Conservation (phyloP, 1,140 invertebrate species). For the Acromyrmex echinatior region DNA sequence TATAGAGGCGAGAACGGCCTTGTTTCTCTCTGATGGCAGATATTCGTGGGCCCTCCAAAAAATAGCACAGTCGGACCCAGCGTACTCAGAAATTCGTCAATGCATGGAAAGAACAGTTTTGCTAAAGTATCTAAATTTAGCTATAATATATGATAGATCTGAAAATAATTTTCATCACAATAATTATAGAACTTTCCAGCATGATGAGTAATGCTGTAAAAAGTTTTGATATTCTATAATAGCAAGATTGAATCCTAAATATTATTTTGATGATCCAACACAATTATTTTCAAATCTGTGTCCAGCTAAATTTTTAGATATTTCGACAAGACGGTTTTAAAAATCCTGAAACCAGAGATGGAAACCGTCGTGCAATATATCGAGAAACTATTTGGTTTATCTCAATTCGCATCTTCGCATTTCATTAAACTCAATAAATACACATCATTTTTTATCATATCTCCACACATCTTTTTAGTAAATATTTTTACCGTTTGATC, state of each 20-base stretch:
- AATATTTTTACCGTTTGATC: background rate
- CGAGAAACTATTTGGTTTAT: background rate
- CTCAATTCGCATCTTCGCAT: background rate
- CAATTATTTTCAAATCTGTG: too few relatives aligned
- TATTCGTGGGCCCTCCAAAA: slow-evolving; percentile 26
- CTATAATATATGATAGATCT: too few relatives aligned
- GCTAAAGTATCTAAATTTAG: too few relatives aligned
- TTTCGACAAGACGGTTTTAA: background rate
- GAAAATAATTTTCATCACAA: too few relatives aligned
- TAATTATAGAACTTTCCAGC: too few relatives aligned
- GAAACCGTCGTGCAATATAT: background rate
- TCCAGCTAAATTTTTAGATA: background rate
- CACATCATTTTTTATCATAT: background rate
- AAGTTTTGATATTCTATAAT: too few relatives aligned
- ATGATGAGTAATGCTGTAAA: too few relatives aligned
- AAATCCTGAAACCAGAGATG: slow-evolving; percentile 5
- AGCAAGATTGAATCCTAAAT: too few relatives aligned
- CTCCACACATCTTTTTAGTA: background rate
- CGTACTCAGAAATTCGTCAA: background rate
- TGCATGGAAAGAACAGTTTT: too few relatives aligned
- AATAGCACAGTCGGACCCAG: background rate
- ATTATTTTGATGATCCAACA: too few relatives aligned
- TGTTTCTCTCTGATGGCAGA: slow-evolving; percentile 63
- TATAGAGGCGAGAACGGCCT: slow-evolving; percentile 42
- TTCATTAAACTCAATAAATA: background rate